Evolutionary conservation across 2,113 vertebrate species (phyloP).

Genomic region (Pelecanoides urinatrix): DNA sequence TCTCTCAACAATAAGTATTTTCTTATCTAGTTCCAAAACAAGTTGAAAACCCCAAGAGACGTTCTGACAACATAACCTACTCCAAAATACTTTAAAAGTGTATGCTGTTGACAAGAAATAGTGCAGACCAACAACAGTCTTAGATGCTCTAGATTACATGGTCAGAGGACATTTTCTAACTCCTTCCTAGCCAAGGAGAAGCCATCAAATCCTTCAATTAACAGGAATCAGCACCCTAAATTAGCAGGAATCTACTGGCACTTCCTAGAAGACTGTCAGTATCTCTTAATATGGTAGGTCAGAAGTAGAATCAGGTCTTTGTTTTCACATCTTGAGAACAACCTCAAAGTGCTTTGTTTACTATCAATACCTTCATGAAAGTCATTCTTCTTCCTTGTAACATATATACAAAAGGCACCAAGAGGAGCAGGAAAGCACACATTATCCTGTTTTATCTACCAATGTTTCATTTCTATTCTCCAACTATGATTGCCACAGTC

Average conservation of each 20-base stretch:
- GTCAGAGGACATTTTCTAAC: background rate
- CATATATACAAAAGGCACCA: background rate
- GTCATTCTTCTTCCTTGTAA: background rate
- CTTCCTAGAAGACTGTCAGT: background rate
- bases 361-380: background rate
- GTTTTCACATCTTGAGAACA: background rate
- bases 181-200: background rate
- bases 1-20: background rate
- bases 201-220: background rate
- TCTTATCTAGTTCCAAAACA: background rate
- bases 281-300: background rate
- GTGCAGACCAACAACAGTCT: background rate
- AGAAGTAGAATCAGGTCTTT: background rate
- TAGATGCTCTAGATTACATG: background rate
- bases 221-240: background rate
- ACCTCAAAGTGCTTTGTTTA: background rate
- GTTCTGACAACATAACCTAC: background rate
- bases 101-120: background rate
- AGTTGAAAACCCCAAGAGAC: background rate
- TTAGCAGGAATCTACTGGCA: background rate
- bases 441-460: background rate
- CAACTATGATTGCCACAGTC: background rate
- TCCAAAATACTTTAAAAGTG: background rate
- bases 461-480: background rate
- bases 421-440: background rate